Conservation (phyloP, 2,888 invertebrate species). For the Acrobasis repandana region DNA sequence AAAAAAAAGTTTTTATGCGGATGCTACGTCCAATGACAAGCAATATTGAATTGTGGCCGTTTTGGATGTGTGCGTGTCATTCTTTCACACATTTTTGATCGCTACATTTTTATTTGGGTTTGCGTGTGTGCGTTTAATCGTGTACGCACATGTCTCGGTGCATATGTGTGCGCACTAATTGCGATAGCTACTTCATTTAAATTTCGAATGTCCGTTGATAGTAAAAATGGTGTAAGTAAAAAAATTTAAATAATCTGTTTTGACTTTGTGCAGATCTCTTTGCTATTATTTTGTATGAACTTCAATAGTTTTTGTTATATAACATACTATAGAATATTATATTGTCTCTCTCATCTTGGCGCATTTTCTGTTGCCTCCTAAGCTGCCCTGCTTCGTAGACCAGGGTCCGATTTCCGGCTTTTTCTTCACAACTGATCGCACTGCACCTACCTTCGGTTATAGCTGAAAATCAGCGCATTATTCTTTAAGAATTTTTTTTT, state of each 20-base stretch:
- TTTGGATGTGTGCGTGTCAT: constrained; percentile 61
- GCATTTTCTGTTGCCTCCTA: too few species aligned
- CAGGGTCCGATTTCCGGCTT: too few species aligned
- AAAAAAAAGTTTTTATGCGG: constrained; percentile 54
- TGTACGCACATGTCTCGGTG: constrained; percentile 38
- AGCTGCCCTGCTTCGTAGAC: too few species aligned
- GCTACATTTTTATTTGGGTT: constrained; percentile 73
- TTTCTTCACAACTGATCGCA: too few species aligned
- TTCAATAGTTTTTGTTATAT: too few species aligned
- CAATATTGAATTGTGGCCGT: constrained; percentile 77
- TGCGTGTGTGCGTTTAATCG: constrained; percentile 61
- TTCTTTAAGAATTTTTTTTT: too few species aligned
- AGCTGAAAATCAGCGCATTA: too few species aligned
- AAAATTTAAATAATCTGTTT: constrained; percentile 40
- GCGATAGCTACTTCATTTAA: constrained; percentile 83
- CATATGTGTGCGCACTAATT: constrained; percentile 68
- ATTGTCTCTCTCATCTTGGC: too few species aligned
- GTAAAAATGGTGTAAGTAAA: constrained; percentile 55
- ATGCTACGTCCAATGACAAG: constrained; percentile 74
- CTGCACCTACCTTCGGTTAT: too few species aligned
- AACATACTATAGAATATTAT: too few species aligned
- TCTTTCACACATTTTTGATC: constrained; percentile 81
- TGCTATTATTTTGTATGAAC: too few species aligned
- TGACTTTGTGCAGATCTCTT: neutral
- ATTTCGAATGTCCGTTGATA: constrained; percentile 74